Evolutionary conservation across 2,888 invertebrate genomes (phyloP).

Genomic region (Brachypalpus laphriformis): DNA sequence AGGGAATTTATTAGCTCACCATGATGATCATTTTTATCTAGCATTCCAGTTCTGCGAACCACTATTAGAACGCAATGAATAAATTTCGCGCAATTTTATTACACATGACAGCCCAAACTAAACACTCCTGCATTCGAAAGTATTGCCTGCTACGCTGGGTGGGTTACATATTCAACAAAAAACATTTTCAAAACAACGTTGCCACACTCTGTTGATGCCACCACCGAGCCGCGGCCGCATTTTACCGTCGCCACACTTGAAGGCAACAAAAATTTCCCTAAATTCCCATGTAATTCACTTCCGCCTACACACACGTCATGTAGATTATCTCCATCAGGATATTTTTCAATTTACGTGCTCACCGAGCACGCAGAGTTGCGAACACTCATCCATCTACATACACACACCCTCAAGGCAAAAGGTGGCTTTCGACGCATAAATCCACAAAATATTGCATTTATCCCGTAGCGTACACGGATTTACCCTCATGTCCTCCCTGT

Average conservation of each 20-base stretch:
- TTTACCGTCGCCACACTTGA: conserved; percentile 8
- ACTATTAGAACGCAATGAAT: conserved; percentile 1
- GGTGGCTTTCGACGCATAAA: conserved; percentile 63
- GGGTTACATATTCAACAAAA: not conserved
- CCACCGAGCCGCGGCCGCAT: not conserved
- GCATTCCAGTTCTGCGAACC: not conserved
- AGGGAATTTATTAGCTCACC: not conserved
- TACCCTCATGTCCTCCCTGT: not conserved
- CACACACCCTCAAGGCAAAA: conserved; percentile 5
- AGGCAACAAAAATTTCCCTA: conserved; percentile 28
- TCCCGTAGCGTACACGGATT: conserved; percentile 32
- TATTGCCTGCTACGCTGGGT: not conserved
- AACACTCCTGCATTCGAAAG: not conserved
- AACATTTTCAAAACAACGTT: not conserved
- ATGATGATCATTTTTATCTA: not conserved
- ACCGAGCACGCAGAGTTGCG: conserved; percentile 37
- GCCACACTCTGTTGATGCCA: conserved; percentile 1
- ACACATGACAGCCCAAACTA: not conserved
- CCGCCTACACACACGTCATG: conserved; percentile 61
- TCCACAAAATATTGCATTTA: conserved; percentile 71
- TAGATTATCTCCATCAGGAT: conserved; percentile 67
- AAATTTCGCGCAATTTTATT: not conserved
- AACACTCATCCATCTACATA: conserved; percentile 52
- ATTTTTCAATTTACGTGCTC: conserved; percentile 72
- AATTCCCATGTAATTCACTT: conserved; percentile 69